Conservation (phyloP, 2,797 vertebrate genomes). For the Pygocentrus nattereri region DNA sequence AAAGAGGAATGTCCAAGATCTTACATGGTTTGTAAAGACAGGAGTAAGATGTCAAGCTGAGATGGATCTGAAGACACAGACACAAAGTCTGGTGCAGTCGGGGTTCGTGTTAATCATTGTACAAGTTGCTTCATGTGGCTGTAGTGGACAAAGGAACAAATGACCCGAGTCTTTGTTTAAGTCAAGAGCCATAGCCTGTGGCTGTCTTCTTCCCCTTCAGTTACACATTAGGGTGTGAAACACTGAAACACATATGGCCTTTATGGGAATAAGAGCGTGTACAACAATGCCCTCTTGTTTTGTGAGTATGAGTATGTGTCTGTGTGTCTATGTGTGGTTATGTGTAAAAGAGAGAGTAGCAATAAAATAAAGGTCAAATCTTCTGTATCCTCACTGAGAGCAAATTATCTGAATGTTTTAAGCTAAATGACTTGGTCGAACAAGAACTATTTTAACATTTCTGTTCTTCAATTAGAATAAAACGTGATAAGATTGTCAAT, state of each 20-base stretch:
- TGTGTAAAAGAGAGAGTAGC: not conserved
- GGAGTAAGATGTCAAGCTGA: not conserved
- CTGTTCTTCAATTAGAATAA: too few relatives aligned
- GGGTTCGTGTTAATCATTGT: conserved; percentile 30
- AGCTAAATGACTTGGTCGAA: not conserved
- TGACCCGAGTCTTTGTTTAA: conserved; percentile 22
- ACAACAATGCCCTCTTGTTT: conserved; percentile 13
- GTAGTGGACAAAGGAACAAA: conserved; percentile 7
- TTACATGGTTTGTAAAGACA: not conserved
- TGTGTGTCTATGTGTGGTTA: not conserved
- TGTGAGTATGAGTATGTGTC: not conserved
- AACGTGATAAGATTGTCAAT: too few relatives aligned
- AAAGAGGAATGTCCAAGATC: not conserved
- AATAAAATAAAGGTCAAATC: not conserved
- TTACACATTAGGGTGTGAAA: conserved; percentile 30
- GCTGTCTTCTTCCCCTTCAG: conserved; percentile 5
- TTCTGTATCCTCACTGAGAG: not conserved
- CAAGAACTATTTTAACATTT: not conserved
- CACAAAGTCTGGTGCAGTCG: conserved; percentile 4
- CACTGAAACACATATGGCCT: conserved; percentile 27
- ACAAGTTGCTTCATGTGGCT: conserved; percentile 11
- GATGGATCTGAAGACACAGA: conserved; percentile 1
- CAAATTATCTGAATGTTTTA: not conserved
- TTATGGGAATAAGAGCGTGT: conserved; percentile 21
- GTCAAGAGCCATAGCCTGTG: conserved; percentile 18